These are phyloP conservation scores for Aptenodytes patagonicus DNA, from an alignment of 2,113 vertebrate genomes.

Conservation along the genomic window DNA sequence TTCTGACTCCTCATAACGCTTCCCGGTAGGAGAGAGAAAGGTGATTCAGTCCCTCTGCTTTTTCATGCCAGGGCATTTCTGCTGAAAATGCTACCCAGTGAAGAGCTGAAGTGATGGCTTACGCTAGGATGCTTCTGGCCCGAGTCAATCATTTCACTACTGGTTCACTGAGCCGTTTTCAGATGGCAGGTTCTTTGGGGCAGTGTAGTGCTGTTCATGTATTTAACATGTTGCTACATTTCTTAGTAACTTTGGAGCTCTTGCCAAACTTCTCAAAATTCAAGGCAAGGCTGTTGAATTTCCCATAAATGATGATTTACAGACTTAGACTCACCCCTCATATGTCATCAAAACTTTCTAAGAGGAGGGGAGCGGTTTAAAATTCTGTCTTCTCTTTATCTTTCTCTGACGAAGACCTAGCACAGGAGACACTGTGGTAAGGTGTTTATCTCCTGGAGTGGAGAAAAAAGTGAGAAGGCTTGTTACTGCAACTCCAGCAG, in stretches of 20 bases:
- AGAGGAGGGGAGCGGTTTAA: not conserved
- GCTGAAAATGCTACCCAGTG: not conserved
- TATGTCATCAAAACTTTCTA: not conserved
- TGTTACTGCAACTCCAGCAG: not conserved
- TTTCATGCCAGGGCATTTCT: not conserved
- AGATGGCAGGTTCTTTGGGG: not conserved
- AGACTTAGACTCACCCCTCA: not conserved
- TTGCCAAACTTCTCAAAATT: not conserved
- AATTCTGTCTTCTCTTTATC: not conserved
- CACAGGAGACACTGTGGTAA: not conserved
- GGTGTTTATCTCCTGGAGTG: not conserved
- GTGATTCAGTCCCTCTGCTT: not conserved
- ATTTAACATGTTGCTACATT: not conserved
- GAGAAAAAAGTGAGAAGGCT: not conserved
- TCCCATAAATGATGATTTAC: not conserved
- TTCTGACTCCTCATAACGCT: not conserved
- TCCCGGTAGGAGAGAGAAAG: not conserved
- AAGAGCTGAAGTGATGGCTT: not conserved
- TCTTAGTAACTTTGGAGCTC: not conserved
- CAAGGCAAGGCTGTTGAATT: not conserved
- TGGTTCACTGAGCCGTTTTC: not conserved
- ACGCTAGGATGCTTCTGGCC: not conserved
- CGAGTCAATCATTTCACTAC: not conserved
- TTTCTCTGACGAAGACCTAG: not conserved
- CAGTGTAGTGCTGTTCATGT: not conserved